Evolutionary conservation across 2,888 invertebrate species (phyloP), one percentile per base, ranked within the genome.

Genomic region (Heteromurus nitidus): DNA sequence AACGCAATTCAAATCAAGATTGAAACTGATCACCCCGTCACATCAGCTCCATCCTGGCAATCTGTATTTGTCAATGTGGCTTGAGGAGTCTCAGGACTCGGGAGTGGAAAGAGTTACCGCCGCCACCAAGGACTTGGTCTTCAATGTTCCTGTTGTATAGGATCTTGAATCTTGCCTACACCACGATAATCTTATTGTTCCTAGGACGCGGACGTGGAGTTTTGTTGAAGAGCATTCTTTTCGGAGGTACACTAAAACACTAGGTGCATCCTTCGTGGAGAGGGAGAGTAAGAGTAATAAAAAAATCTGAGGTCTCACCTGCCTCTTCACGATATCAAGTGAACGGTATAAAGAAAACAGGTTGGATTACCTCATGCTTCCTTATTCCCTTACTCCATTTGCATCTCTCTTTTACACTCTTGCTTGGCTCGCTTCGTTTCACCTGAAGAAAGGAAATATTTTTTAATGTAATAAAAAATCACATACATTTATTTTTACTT

Each of bases 1-100:
- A n/a, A 67, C 67, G 28, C 50, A 44, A 60, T 24, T 44, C 44
- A 42, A 60, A 42, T 60, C 44, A 16, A 60, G 44, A 42, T 60
- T 58, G 44, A 60, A 72, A 28, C 7, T 36, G 60, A 60, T 72
- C 60, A 26, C 58, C 53, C 50, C 60, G 20, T 42, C 69, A 67
- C 67, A 67, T 67, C 69, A 44, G 24, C 16, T 44, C 9, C 5
- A 28, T 7, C 31, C 18, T 28, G 50, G 70, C 70, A 55, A 73
- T 73, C 62, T 73, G 50, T 73, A 73, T 22, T 73, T 73, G 73
- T 73, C 73, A 73, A 73, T 60, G 30, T 9, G 42, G 47, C 26
- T n/a, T n/a, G n/a, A n/a, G n/a, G n/a, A n/a, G n/a, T n/a, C n/a
- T n/a, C n/a, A n/a, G n/a, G n/a, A n/a, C n/a, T n/a, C n/a, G n/a